These are phyloP conservation scores for Apus apus DNA, from an alignment of 2,113 vertebrate genomes.

Conservation along the genomic window DNA sequence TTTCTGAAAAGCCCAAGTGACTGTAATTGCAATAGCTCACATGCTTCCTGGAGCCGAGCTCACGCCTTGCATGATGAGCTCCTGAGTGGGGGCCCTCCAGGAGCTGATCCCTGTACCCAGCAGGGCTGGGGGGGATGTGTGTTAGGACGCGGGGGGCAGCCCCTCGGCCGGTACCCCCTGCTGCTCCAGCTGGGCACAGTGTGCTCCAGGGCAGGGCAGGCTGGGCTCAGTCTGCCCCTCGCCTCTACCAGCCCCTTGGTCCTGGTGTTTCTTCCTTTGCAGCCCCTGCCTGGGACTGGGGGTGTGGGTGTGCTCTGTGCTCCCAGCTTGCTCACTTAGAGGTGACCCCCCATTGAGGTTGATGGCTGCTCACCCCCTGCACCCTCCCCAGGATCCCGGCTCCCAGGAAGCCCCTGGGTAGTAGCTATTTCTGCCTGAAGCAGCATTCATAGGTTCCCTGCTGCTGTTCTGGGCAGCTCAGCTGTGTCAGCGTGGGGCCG, in stretches of 20 bases:
- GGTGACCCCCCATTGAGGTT: background rate
- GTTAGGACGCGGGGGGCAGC: accelerated
- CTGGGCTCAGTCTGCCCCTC: too few species aligned
- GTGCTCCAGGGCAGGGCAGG: too few species aligned
- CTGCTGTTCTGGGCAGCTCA: background rate
- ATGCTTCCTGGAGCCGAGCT: background rate
- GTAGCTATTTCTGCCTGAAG: background rate
- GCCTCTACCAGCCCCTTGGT: background rate
- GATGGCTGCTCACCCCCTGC: background rate
- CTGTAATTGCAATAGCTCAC: background rate
- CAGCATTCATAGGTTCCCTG: accelerated
- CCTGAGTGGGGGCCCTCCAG: background rate
- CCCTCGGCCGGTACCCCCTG: too few species aligned
- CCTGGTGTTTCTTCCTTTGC: too few species aligned
- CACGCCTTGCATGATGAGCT: background rate
- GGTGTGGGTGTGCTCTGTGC: background rate
- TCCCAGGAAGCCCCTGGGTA: background rate
- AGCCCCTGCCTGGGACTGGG: background rate
- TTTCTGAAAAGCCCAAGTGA: background rate
- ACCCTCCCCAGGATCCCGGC: background rate
- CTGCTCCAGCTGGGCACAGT: too few species aligned
- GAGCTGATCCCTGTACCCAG: background rate
- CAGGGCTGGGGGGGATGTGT: accelerated
- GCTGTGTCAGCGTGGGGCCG: accelerated
- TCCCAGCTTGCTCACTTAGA: accelerated